Evolutionary conservation across 2,797 vertebrate genomes (phyloP).

Genomic region (Enteromius anoplus): DNA sequence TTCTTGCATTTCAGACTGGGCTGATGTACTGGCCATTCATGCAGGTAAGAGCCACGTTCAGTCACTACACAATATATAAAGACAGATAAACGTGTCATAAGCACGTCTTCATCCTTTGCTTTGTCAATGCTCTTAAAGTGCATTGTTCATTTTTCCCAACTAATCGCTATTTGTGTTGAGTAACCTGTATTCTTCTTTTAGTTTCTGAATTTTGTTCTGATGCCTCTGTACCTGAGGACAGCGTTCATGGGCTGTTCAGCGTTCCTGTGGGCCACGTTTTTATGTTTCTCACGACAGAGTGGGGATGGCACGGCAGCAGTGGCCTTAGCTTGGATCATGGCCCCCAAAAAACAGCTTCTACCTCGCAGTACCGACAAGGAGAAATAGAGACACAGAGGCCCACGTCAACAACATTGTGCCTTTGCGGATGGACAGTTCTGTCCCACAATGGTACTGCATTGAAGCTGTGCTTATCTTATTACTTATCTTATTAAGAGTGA

Average conservation of each 20-base stretch:
- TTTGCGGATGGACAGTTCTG: constrained; percentile 18
- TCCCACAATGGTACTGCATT: not conserved
- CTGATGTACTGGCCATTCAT: constrained; percentile 94
- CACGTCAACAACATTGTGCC: constrained; percentile 33
- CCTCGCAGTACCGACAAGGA: constrained; percentile 59
- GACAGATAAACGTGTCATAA: not conserved
- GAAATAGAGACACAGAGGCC: constrained; percentile 47
- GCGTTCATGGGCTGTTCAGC: constrained; percentile 89
- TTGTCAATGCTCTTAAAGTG: not conserved
- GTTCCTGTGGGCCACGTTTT: constrained; percentile 91
- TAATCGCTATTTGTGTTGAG: not conserved
- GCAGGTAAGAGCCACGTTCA: constrained; percentile 80
- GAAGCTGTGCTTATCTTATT: not conserved
- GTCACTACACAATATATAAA: not conserved
- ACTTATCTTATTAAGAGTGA: constrained; percentile 8
- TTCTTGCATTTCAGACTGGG: constrained; percentile 81
- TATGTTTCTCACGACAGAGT: constrained; percentile 90
- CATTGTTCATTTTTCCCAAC: not conserved
- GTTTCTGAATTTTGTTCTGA: constrained; percentile 89
- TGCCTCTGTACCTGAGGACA: constrained; percentile 87
- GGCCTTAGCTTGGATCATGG: constrained; percentile 76
- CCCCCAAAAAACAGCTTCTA: constrained; percentile 71
- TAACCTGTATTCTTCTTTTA: constrained; percentile 62
- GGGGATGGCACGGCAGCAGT: constrained; percentile 83
- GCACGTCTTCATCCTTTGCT: not conserved